Evolutionary conservation across 2,113 vertebrate genomes (phyloP).

Genomic region (Amblyopsis rosae): DNA sequence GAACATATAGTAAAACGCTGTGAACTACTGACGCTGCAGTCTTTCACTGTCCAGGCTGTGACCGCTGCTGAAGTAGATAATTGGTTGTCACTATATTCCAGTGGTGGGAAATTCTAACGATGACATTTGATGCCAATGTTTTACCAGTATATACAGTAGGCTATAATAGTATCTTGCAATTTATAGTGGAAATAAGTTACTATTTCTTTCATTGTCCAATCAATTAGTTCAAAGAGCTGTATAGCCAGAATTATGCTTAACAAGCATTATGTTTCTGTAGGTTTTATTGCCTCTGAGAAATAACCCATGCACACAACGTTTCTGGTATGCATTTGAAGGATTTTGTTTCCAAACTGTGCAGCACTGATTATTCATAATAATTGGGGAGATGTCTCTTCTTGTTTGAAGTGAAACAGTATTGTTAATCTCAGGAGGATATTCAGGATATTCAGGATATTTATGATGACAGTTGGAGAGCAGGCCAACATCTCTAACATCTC

Average conservation of each 20-base stretch:
- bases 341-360: slow-evolving; percentile 16
- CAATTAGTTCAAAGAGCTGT: slow-evolving; percentile 36
- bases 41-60: too few species aligned
- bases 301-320: not conserved
- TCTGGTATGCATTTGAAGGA: slow-evolving; percentile 18
- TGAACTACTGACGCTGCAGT: slow-evolving; percentile 68
- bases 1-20: slow-evolving; percentile 77
- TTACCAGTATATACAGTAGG: too few species aligned
- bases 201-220: slow-evolving; percentile 1
- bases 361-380: slow-evolving; percentile 19
- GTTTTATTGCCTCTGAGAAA: slow-evolving; percentile 4
- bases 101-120: slow-evolving; percentile 22
- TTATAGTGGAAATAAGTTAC: not conserved
- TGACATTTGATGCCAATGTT: slow-evolving; percentile 46
- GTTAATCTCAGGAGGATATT: slow-evolving; percentile 15
- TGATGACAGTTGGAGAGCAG: slow-evolving; percentile 27
- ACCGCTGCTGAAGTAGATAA: too few species aligned
- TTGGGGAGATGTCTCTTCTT: slow-evolving; percentile 16
- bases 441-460: not conserved
- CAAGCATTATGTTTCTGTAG: slow-evolving; percentile 5
- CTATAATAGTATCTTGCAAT: too few species aligned
- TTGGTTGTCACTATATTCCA: too few species aligned
- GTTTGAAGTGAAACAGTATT: slow-evolving; percentile 20
- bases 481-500: slow-evolving; percentile 22
- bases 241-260: not conserved